Percentiles rank a stretch among this genome's conserved stretches.
Evolutionary conservation across 2,113 vertebrate species (phyloP).

Genomic region (Ciconia boyciana): DNA sequence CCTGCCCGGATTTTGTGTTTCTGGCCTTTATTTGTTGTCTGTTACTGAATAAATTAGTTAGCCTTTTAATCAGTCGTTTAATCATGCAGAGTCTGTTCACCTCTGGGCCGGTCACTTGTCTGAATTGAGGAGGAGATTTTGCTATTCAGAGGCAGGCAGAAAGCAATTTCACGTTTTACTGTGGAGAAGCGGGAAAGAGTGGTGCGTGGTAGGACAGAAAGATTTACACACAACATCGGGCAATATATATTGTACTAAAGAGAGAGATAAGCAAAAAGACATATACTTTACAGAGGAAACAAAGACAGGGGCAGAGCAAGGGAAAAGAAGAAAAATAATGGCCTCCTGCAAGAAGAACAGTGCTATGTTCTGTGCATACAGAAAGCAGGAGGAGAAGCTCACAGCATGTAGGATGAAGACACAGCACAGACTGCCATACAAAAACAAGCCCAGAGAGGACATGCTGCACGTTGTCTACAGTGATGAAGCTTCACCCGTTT

Average conservation of each 20-base stretch:
- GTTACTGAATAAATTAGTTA: background rate
- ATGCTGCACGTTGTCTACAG: background rate
- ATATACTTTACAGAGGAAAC: background rate
- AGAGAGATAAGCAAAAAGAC: background rate
- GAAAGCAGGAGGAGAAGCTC: background rate
- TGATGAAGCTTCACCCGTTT: background rate
- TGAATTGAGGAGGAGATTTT: background rate
- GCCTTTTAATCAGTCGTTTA: background rate
- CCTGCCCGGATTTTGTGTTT: background rate
- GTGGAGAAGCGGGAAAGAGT: background rate
- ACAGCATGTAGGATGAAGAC: background rate
- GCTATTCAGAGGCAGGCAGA: background rate
- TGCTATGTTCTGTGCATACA: background rate
- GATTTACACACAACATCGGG: background rate
- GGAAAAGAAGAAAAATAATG: background rate
- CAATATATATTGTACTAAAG: fast-evolving
- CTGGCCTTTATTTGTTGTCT: background rate
- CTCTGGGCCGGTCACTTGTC: background rate
- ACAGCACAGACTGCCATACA: background rate
- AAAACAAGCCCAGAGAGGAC: background rate
- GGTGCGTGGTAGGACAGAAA: background rate
- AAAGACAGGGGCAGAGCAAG: background rate
- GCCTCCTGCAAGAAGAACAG: fast-evolving
- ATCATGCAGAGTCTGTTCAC: background rate
- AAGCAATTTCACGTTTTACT: no score